Base-by-base conservation (phyloP, 2,113 vertebrate species). In the Python bivittatus region DNA sequence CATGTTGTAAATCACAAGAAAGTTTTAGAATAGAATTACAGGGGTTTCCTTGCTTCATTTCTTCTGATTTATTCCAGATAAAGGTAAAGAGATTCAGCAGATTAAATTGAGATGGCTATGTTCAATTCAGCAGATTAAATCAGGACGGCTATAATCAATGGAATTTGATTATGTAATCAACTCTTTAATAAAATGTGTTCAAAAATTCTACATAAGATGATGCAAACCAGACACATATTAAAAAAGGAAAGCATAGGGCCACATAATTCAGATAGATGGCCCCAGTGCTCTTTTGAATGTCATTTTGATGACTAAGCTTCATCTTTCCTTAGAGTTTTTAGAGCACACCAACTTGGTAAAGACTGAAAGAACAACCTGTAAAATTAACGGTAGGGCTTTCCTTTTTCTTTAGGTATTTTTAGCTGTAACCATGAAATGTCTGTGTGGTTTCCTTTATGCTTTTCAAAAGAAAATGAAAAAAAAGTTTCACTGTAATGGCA, bases 401-500 rank as follows among this genome's bases (percentile, higher is more conserved):
- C 94, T 56, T 93, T 92, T 84, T 88, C 91, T 68, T 54, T 56
- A 86, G 64, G 25, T 84, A 92, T 2, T 93, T 95, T 96, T 92
- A 22, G 68, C 54, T 27, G 44, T 44, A 91, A 87, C 53, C 85
- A 54, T 84, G 89, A 88, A 92, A 89, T 89, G 1, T 22, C 52
- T 94, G 42, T 60, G 64, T 89, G 88, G 54, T 88, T 60, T 61
- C 64, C 54, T 93, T 88, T 91, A 87, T 25, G 44, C 87, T 91
- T 94, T 93, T 84, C 90, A 93, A 95, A 0, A 0, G 85, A 60
- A 92, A 92, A 84, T 17, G 3, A 0, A 44, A 88, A 92, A 88
- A 56, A 0, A 1, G 91, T 89, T 27, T 90, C 88, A 96, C 95
- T 89, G 94, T 88, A 95, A 94, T 90, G 95, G 94, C 94, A 95